These are phyloP conservation scores for Gallinago stenura DNA, from an alignment of 2,797 vertebrate genomes.

Conservation along the genomic window DNA sequence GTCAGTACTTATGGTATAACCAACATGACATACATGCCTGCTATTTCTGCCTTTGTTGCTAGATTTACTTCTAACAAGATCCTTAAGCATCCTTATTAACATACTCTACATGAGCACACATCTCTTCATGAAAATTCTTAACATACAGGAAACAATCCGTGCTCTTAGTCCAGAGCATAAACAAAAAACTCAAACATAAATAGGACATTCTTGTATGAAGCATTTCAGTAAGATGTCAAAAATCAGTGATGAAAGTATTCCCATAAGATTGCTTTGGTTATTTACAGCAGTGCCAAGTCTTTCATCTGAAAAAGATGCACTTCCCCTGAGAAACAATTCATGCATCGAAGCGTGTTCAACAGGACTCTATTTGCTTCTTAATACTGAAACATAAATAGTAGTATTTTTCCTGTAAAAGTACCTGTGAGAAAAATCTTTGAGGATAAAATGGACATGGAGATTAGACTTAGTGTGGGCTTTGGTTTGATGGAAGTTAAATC, in stretches of 20 bases:
- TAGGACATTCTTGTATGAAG: neutral
- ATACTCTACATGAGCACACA: neutral
- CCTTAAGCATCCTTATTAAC: neutral
- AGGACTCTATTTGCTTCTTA: neutral
- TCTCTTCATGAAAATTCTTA: neutral
- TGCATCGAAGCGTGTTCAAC: neutral
- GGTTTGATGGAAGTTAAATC: neutral
- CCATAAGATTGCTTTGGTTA: neutral
- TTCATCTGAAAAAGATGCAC: neutral
- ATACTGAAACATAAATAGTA: neutral
- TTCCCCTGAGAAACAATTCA: neutral
- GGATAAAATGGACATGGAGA: neutral
- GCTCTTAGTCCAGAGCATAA: neutral
- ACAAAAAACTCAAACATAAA: neutral
- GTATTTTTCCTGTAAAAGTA: neutral
- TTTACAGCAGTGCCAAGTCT: neutral
- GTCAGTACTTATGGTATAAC: neutral
- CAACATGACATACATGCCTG: rapidly evolving
- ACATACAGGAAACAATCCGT: neutral
- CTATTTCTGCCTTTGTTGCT: neutral
- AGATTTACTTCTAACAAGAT: neutral
- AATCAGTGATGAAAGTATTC: neutral
- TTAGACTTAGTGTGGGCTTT: neutral
- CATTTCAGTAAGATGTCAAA: neutral
- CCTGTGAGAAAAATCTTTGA: neutral